Evolutionary conservation across 2,113 vertebrate species (phyloP), one percentile per base, ranked within the genome.

Genomic region (Calyptomena viridis): DNA sequence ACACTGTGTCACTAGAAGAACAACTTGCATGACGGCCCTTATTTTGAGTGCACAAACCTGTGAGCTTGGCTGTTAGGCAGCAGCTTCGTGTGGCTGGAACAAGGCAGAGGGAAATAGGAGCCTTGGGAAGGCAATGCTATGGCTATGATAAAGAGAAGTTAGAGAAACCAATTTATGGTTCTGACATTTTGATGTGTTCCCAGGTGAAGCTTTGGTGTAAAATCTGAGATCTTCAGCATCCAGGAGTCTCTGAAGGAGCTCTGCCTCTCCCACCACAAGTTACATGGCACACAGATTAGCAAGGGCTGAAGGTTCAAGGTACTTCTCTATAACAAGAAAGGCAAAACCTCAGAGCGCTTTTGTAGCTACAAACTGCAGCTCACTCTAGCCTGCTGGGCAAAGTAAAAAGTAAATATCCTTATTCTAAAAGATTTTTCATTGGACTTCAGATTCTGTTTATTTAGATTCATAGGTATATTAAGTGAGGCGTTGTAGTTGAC

Each of bases 1-100:
- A 30, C 19, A 30, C 19, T 6, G 5, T 15, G 31, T 31, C 3
- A 2, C 59, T 74, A 3, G 39, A 47, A 46, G 30, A 89, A 9
- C 21, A 63, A 5, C 52, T n/a, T 42, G 47, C 67, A 39, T 2
- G 5, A n/a, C 0, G 0, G 0, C n/a, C 12, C 35, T 71, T 25
- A 15, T 23, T 58, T 50, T 13, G 39, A 3, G 0, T 63, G 80
- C 37, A 35, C 18, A 46, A 87, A 25, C 30, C 22, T 7, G 6
- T 25, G 30, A 69, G 31, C 40, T 73, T 49, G 81, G 52, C 81
- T 89, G 55, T 56, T 10, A 25, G 40, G 49, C 24, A 77, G 62
- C 47, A 40, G 28, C 46, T 77, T 31, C 27, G 31, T 50, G n/a
- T 84, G 71, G 47, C 59, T 63, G 20, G 46, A n/a, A 33, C 21